phyloP scores from a whole-genome alignment of 2,797 vertebrate genomes.

The Craterocephalus amniculus region DNA sequence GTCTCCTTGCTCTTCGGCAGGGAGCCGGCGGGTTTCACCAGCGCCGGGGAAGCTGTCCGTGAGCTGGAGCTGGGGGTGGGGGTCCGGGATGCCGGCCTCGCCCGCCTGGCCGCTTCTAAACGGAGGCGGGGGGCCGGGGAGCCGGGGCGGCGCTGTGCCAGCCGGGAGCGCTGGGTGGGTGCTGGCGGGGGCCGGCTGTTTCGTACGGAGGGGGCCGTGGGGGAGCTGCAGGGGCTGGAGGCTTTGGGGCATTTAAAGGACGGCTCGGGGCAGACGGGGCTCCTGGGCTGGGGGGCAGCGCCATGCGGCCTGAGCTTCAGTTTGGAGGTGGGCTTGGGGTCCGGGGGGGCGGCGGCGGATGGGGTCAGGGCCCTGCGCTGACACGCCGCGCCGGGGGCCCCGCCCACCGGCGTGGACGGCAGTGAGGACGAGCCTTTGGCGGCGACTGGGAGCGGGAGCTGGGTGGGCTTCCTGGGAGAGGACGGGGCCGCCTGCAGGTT shows the following conservation, averaged over 20 bases:
- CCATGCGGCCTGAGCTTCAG: constrained; percentile 62
- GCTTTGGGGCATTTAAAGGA: constrained; percentile 76
- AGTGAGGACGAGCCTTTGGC: constrained; percentile 64
- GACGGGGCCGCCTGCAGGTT: constrained; percentile 68
- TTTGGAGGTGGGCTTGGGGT: constrained; percentile 41
- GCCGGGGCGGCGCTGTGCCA: constrained; percentile 68
- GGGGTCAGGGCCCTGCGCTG: constrained; percentile 60
- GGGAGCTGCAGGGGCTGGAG: constrained; percentile 60
- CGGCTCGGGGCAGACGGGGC: constrained; percentile 82
- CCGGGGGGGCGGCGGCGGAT: constrained; percentile 15
- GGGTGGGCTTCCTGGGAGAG: constrained; percentile 72
- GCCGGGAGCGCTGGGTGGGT: constrained; percentile 60
- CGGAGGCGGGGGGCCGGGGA: constrained; percentile 76
- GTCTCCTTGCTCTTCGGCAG: constrained; percentile 47
- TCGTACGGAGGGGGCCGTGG: constrained; percentile 43
- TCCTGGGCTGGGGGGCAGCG: constrained; percentile 70
- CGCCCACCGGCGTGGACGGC: constrained; percentile 50
- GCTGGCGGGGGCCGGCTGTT: constrained; percentile 60
- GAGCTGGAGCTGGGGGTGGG: constrained; percentile 55
- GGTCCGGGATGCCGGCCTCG: constrained; percentile 26
- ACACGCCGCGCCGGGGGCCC: constrained; percentile 25
- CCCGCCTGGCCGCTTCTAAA: constrained; percentile 61
- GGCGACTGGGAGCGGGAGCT: constrained; percentile 60
- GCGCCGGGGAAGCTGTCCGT: constrained; percentile 43
- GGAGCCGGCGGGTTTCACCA: constrained; percentile 31